Conservation (phyloP, 2,113 vertebrate genomes). For the Aptenodytes forsteri region DNA sequence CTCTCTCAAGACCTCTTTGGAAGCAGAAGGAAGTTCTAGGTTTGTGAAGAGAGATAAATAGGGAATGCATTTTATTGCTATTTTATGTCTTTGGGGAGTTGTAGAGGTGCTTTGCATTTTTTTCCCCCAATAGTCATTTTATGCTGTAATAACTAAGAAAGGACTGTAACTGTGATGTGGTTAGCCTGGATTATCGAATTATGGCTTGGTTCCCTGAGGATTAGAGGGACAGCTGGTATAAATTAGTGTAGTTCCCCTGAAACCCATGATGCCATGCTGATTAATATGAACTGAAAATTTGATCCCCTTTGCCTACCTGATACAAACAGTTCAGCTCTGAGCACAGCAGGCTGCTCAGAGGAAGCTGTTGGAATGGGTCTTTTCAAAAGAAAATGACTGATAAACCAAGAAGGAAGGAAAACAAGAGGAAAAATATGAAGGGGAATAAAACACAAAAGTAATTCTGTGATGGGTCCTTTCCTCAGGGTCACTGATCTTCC, state of each 20-base stretch:
- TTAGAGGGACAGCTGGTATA: neutral
- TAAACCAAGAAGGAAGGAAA: neutral
- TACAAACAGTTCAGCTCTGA: neutral
- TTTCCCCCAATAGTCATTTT: neutral
- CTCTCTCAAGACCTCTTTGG: neutral
- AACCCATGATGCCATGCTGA: neutral
- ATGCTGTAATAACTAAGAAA: neutral
- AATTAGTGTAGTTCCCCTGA: neutral
- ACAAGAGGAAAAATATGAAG: rapidly evolving
- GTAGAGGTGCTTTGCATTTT: neutral
- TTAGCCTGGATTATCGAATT: neutral
- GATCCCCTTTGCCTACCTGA: neutral
- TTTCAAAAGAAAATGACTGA: neutral
- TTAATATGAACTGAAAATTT: neutral
- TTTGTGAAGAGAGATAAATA: neutral
- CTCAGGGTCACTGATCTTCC: neutral
- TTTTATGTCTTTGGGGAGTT: neutral
- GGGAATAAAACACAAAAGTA: neutral
- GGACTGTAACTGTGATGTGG: neutral
- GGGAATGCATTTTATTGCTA: neutral
- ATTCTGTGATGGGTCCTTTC: neutral
- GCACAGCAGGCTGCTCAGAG: neutral
- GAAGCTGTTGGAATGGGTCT: neutral
- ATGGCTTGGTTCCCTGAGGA: neutral
- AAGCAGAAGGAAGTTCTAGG: neutral